Evolutionary conservation across 2,113 vertebrate genomes (phyloP).

Genomic region (Cyphomyrus plagiostoma): DNA sequence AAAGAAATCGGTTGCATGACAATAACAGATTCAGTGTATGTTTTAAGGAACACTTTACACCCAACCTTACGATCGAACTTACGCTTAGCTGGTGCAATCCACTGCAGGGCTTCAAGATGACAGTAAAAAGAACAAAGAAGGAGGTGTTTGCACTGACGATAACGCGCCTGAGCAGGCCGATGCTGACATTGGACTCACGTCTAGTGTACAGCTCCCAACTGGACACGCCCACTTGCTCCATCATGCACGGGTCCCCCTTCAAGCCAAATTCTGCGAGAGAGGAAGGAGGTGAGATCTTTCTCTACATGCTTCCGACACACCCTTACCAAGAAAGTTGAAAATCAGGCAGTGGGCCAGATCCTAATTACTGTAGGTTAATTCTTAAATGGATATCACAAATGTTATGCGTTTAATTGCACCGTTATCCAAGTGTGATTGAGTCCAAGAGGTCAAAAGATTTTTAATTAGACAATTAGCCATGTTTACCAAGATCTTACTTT

Average conservation of each 20-base stretch:
- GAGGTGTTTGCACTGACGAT: not conserved
- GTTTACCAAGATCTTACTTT: not conserved
- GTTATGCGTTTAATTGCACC: not conserved
- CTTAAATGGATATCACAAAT: not conserved
- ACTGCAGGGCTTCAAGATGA: not conserved
- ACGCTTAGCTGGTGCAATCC: not conserved
- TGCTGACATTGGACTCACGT: constrained; percentile 65
- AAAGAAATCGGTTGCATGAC: too few relatives aligned
- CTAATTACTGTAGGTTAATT: not conserved
- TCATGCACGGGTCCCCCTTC: constrained; percentile 78
- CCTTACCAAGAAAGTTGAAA: not conserved
- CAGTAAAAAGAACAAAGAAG: not conserved
- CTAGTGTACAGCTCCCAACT: constrained; percentile 91
- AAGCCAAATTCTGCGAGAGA: constrained; percentile 82
- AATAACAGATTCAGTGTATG: not conserved
- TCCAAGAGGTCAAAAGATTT: not conserved
- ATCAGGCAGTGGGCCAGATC: not conserved
- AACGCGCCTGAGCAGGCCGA: not conserved
- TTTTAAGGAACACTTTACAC: not conserved
- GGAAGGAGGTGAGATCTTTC: constrained; percentile 20
- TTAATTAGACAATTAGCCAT: not conserved
- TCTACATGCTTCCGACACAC: not conserved
- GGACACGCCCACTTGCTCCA: constrained; percentile 82
- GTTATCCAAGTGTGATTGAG: not conserved
- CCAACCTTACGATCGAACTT: not conserved